Evolutionary conservation across 2,797 vertebrate genomes (phyloP).

Genomic region (Decapterus maruadsi): DNA sequence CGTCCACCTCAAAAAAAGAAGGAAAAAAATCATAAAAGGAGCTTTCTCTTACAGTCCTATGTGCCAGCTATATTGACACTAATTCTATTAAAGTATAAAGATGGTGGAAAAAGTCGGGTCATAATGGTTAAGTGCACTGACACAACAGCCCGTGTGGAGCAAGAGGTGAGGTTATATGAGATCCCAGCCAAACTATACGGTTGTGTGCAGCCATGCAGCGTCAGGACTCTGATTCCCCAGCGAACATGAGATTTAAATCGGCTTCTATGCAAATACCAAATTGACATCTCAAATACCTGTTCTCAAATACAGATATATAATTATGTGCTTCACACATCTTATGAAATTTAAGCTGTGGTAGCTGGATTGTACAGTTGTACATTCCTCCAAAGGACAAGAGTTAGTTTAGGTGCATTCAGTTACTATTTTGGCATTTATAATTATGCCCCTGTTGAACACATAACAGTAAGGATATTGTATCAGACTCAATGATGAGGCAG

Average conservation of each 20-base stretch:
- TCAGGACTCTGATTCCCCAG: constrained; percentile 60
- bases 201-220: constrained; percentile 69
- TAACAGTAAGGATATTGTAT: constrained; percentile 68
- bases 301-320: constrained; percentile 29
- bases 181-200: constrained; percentile 71
- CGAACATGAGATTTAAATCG: constrained; percentile 35
- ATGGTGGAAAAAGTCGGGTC: constrained; percentile 58
- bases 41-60: constrained; percentile 16
- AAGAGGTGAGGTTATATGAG: constrained; percentile 78
- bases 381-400: constrained; percentile 44
- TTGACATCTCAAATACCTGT: constrained; percentile 40
- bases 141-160: constrained; percentile 68
- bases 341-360: constrained; percentile 46
- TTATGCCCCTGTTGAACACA: constrained; percentile 58
- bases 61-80: constrained; percentile 34
- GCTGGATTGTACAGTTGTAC: constrained; percentile 13
- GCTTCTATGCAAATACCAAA: constrained; percentile 48
- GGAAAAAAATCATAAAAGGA: background rate
- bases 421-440: constrained; percentile 65
- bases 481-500: constrained; percentile 70
- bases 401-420: constrained; percentile 52
- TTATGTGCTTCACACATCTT: constrained; percentile 37
- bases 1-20: constrained; percentile 34
- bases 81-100: constrained; percentile 59
- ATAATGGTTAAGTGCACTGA: constrained; percentile 74